A percentile compares a stretch with the other conserved stretches of the same genome.
Evolutionary conservation across 1,140 invertebrate genomes (phyloP).

Genomic region (Stratiolaelaps scimitus): DNA sequence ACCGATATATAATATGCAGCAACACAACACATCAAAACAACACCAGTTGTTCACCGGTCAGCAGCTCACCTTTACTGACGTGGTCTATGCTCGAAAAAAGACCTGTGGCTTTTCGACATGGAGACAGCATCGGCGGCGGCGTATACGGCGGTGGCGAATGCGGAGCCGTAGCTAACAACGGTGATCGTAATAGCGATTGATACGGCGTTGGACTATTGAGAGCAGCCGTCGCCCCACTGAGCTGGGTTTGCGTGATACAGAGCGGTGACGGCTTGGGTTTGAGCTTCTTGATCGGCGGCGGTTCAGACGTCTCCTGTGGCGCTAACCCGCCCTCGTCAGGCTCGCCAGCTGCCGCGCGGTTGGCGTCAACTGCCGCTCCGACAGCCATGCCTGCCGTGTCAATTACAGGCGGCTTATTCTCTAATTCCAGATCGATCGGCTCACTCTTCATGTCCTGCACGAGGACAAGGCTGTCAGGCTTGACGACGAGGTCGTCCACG

Average conservation of each 20-base stretch:
- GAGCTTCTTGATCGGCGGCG: constrained; percentile 44
- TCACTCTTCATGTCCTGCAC: constrained; percentile 37
- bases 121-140: constrained; percentile 79
- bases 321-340: constrained; percentile 43
- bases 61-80: constrained; percentile 30
- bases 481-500: constrained; percentile 34
- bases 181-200: constrained; percentile 5
- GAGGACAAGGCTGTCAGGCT: constrained; percentile 34
- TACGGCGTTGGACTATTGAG: constrained; percentile 36
- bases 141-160: constrained; percentile 55
- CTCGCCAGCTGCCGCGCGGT: constrained; percentile 30
- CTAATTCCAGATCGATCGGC: constrained; percentile 39
- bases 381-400: constrained; percentile 29
- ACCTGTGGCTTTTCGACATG: constrained; percentile 68
- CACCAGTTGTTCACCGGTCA: no score
- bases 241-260: constrained; percentile 46
- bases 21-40: no score
- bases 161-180: not conserved
- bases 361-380: not conserved
- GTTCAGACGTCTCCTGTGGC: not conserved
- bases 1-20: no score
- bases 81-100: constrained; percentile 53
- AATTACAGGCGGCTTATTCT: constrained; percentile 35
- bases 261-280: constrained; percentile 47
- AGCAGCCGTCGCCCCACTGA: constrained; percentile 47